Evolutionary conservation across 1,140 invertebrate species (phyloP), one percentile per base, ranked within the genome.

Genomic region (Araneus ventricosus): DNA sequence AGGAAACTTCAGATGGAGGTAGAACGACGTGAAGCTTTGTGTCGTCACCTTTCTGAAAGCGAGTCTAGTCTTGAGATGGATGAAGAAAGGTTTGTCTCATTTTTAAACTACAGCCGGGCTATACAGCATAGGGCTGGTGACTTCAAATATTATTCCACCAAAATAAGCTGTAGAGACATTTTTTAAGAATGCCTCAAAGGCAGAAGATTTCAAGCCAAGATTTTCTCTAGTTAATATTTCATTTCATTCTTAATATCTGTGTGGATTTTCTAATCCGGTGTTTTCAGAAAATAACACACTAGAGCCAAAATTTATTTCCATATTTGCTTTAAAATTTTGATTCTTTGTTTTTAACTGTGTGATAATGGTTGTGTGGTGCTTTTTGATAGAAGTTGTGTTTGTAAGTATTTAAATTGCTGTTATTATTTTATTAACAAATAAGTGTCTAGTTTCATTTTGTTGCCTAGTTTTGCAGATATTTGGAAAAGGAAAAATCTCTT

Each of bases 1-100:
- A 96, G 98, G 94, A 99, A 99, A 96, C 96, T 99, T 39, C 98
- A 99, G 95, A 96, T 99, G 93, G 99, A 99, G 96, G 97, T 98
- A 86, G 98, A 99, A 95, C 96, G 99, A 92, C 96, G 98, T 45
- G 98, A 99, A 96, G 98, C 98, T 6, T 96, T 99, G 14, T 99
- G 98, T 95, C 97, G 98, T 88, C 98, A 99, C 96, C 96, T 99
- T 27, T 94, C 93, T 39, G 93, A 94, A 61, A 94, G 93, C 61
- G 93, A 94, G 59, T 94, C 92, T 88, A 94, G 98, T 94, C 96
- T 99, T 93, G 98, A 99, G 96, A 99, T 99, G 98, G 98, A 99
- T 95, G 98, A 99, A 96, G 98, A 99, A 95, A 97, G 96, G 95
- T 96, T 24, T 24, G 57, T 63, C 34, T 39, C 3, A 41, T 0